These are phyloP conservation scores for Terebella lapidaria DNA, from an alignment of 2,888 invertebrate genomes.

Conservation along the genomic window DNA sequence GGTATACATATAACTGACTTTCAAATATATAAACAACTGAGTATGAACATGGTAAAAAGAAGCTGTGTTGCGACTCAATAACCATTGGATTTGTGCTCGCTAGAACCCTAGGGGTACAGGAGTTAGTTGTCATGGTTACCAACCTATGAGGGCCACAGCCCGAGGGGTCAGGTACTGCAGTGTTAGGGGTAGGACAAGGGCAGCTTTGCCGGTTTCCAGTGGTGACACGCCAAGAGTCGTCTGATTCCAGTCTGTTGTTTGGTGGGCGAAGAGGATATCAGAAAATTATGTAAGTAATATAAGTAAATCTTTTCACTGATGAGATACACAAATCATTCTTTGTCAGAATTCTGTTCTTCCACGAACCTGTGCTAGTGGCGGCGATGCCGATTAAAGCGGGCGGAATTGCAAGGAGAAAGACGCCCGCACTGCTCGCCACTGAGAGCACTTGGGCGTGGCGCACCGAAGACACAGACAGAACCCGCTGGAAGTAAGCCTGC, in stretches of 20 bases:
- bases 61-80: no score
- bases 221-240: conserved; percentile 34
- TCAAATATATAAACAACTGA: no score
- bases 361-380: conserved; percentile 3
- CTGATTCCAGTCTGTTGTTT: conserved; percentile 40
- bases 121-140: no score
- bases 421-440: conserved; percentile 9
- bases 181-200: conserved; percentile 31
- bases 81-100: no score
- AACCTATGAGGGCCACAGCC: conserved; percentile 37
- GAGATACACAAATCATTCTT: no score
- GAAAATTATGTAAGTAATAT: no score
- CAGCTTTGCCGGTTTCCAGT: conserved; percentile 17
- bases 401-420: conserved; percentile 17
- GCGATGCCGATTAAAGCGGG: conserved; percentile 16
- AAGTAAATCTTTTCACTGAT: no score
- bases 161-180: conserved; percentile 37
- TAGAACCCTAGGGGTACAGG: no score
- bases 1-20: no score
- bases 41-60: no score
- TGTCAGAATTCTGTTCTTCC: no score
- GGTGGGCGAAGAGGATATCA: no score
- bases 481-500: conserved; percentile 24
- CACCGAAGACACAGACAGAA: conserved; percentile 12
- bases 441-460: conserved; percentile 13